phyloP scores from a whole-genome alignment of 2,797 vertebrate genomes.

The Lithobates pipiens region DNA sequence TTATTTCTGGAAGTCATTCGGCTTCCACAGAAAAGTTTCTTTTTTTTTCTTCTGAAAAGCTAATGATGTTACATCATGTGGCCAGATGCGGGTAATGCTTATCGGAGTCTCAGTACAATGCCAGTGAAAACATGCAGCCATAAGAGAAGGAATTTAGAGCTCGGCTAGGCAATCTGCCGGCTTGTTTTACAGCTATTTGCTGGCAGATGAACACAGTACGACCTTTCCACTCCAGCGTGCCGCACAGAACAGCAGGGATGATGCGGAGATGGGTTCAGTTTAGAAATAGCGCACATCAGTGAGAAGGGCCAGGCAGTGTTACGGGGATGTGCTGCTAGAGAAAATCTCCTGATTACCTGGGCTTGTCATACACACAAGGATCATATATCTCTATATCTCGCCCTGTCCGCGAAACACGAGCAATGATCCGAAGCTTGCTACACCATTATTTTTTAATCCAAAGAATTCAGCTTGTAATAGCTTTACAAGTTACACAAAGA shows the following conservation, averaged over 20 bases:
- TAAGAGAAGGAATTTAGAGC: conserved; percentile 54
- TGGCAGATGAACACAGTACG: conserved; percentile 67
- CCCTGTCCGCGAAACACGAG: conserved; percentile 23
- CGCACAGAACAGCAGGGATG: conserved; percentile 71
- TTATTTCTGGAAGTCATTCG: no score
- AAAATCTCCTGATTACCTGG: conserved; percentile 60
- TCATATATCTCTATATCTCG: conserved; percentile 47
- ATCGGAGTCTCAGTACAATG: no score
- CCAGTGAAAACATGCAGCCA: neutral
- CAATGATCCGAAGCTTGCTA: conserved; percentile 30
- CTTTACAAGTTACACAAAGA: conserved; percentile 30
- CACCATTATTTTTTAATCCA: conserved; percentile 46
- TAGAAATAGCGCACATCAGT: conserved; percentile 72
- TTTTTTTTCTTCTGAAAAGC: no score
- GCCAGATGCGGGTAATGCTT: no score
- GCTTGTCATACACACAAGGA: conserved; percentile 60
- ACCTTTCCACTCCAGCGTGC: conserved; percentile 66
- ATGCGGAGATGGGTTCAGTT: conserved; percentile 69
- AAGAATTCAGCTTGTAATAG: conserved; percentile 11
- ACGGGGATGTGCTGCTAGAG: conserved; percentile 58
- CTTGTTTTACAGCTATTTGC: conserved; percentile 73
- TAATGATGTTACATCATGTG: no score
- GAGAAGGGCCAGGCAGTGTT: conserved; percentile 64
- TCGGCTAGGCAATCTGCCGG: conserved; percentile 60
- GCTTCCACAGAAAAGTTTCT: no score